Conservation (phyloP, 1,140 invertebrate species). For the Wasmannia auropunctata region DNA sequence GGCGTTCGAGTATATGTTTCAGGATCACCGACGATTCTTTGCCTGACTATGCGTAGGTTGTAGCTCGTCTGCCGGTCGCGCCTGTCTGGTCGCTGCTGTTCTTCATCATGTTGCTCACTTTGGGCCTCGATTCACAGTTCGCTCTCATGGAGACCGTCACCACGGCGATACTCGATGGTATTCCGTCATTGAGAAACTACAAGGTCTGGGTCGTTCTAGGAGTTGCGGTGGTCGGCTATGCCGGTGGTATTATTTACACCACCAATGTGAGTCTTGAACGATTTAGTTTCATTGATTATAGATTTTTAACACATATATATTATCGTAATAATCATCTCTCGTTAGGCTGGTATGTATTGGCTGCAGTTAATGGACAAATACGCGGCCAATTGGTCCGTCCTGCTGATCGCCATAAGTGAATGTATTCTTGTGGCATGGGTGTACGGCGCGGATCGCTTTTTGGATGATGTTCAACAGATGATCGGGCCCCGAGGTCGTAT, state of each 20-base stretch:
- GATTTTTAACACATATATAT: background rate
- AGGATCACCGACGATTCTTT: background rate
- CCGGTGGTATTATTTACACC: constrained; percentile 91
- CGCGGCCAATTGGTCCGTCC: constrained; percentile 94
- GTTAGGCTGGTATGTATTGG: constrained; percentile 93
- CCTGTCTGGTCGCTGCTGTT: constrained; percentile 94
- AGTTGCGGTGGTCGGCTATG: constrained; percentile 90
- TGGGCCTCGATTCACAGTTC: constrained; percentile 93
- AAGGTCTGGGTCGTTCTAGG: constrained; percentile 90
- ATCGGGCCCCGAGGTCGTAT: constrained; percentile 89
- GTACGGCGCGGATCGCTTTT: constrained; percentile 93
- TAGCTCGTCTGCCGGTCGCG: constrained; percentile 91
- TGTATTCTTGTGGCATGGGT: constrained; percentile 93
- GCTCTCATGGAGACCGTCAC: constrained; percentile 93
- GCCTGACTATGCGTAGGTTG: constrained; percentile 79
- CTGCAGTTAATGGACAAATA: constrained; percentile 94
- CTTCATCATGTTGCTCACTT: constrained; percentile 93
- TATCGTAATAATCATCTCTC: constrained; percentile 13
- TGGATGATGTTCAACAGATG: constrained; percentile 92
- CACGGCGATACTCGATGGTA: constrained; percentile 92
- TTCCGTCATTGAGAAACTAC: constrained; percentile 89
- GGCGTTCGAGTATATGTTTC: background rate
- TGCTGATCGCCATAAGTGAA: constrained; percentile 93
- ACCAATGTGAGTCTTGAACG: constrained; percentile 87
- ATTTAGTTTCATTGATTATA: background rate